Evolutionary conservation across 2,888 invertebrate species (phyloP), one percentile per base, ranked within the genome.

Genomic region (Aethes cnicana): DNA sequence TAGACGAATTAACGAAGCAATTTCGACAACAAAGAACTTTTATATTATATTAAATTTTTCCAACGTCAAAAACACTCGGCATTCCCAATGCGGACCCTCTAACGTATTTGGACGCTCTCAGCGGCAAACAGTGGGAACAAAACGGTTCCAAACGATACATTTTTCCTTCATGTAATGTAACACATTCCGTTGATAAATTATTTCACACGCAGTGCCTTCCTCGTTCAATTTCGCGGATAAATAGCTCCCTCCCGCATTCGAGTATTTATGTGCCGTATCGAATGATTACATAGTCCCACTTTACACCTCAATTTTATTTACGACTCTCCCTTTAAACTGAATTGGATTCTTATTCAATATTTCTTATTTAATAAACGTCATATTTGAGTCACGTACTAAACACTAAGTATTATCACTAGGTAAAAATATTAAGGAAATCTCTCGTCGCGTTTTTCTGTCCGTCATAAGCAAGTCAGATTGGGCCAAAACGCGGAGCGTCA

Each of bases 141-240:
- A 53, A 46, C 48, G 62, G 64, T 58, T 42, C 54, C 49, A 72
- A 72, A 68, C 64, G 63, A 59, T 59, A 59, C 62, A 62, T 69
- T 72, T 72, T 73, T 69, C 72, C 21, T 61, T 61, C 62, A 64
- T 67, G 67, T 69, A 73, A 74, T 66, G 75, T 69, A 69, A 69
- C 69, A 68, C 71, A 72, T 72, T 74, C 63, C 54, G 63, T 70
- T 74, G 74, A 75, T 74, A 75, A 72, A 74, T 75, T 73, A 74
- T 75, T 69, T 68, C 47, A 58, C 57, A 57, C 65, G 61, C 46
- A 66, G 18, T 69, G 61, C 68, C 68, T 66, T 65, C 65, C 66
- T 72, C 68, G 64, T 74, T 75, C 75, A 70, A 72, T 72, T 72
- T 66, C 61, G 57, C 62, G 63, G 69, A 72, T 75, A 76, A 72